Evolutionary conservation across 2,797 vertebrate species (phyloP), one percentile per base, ranked within the genome.

Genomic region (Meriones psammophilus): DNA sequence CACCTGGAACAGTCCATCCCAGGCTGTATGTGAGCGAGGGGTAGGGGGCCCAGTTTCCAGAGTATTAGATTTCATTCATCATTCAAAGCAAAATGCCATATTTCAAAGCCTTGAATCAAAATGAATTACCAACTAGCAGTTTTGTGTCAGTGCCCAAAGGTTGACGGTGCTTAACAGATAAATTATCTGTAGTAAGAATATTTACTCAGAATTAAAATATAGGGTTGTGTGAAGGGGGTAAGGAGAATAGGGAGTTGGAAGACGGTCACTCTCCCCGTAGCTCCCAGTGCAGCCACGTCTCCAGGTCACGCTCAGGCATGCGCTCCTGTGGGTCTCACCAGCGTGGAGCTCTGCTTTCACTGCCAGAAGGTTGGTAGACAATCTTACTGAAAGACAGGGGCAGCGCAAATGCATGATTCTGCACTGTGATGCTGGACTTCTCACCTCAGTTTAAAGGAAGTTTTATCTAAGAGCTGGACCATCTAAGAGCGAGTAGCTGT

Each of bases 151-250:
- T 97, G 97, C 98, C 98, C 98, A 97, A 97, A 96, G 97, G 96
- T 96, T 20, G 97, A 97, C 96, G 98, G 98, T 98, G 98, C 98
- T 98, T 97, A 96, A 98, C 96, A 96, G 90, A 97, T 96, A 95
- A 97, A 96, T 97, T 96, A 93, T 95, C 91, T 96, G 95, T 95
- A 94, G 98, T 97, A 98, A 98, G 98, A 98, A 98, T 98, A 97
- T 98, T 98, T 98, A 97, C 98, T 98, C 97, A 97, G 96, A 97
- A 98, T 94, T 77, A 14, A 26, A 74, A 97, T 96, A 98, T 91
- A 98, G 98, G 98, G 97, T 97, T 98, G 96, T 94, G 92, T 97
- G 96, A 95, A 96, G 50, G 71, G 96, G 7, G 9, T 26, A 4
- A 18, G n/a, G 20, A 17, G 87, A 17, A 69, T 42, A 3, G 91